Percentiles rank a stretch among this genome's conserved stretches.
These are phyloP conservation scores for Anas flavirostris DNA, from an alignment of 2,797 vertebrate genomes.

Conservation along the genomic window DNA sequence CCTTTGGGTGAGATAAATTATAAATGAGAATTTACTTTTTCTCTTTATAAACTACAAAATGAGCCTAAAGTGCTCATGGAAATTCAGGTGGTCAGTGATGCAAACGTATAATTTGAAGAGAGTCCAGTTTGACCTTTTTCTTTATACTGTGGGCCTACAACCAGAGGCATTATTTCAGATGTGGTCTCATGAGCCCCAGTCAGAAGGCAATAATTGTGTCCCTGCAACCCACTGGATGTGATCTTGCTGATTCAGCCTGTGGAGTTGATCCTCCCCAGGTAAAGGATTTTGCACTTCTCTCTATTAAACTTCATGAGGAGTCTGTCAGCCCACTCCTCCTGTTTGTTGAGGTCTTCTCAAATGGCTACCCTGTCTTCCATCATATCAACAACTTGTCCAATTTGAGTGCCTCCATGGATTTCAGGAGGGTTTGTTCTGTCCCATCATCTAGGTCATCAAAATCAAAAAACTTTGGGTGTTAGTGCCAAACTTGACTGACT, in stretches of 20 bases:
- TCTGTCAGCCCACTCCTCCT: not conserved
- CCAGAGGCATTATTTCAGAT: not conserved
- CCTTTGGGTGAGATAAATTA: not conserved
- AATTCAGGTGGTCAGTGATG: not conserved
- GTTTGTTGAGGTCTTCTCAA: not conserved
- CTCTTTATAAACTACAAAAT: not conserved
- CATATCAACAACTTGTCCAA: not conserved
- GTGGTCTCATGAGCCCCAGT: not conserved
- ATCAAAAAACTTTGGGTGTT: not conserved
- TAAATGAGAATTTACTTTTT: not conserved
- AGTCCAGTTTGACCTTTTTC: not conserved
- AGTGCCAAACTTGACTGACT: not conserved
- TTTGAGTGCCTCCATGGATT: not conserved
- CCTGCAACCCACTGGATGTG: not conserved
- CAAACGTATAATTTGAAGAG: not conserved
- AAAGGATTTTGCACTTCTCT: not conserved
- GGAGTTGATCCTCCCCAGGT: not conserved
- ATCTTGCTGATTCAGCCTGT: not conserved
- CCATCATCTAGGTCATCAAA: rapidly evolving
- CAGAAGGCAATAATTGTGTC: not conserved
- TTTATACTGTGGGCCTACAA: not conserved
- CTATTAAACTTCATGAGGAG: not conserved
- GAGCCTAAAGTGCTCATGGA: not conserved
- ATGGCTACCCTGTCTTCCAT: not conserved
- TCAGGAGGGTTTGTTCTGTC: not conserved